A percentile compares a stretch with the other conserved stretches of the same genome.
phyloP scores from a whole-genome alignment of 2,888 invertebrate species.

The Xiphydria camelus region DNA sequence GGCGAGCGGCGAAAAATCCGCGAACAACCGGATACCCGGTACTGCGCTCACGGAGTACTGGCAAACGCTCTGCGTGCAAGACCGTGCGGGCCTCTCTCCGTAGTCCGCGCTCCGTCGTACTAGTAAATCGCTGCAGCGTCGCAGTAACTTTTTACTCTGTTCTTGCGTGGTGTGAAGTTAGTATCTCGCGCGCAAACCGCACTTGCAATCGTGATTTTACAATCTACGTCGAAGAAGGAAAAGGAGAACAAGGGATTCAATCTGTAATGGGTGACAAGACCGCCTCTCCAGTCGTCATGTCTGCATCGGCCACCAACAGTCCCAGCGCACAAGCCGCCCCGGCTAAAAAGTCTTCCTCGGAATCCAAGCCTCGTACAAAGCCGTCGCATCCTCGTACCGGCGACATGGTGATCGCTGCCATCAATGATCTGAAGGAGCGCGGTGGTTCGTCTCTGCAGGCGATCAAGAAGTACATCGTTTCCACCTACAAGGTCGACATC shows the following conservation, averaged over 20 bases:
- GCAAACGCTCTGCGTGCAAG: not conserved
- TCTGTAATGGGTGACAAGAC: slow-evolving; percentile 18
- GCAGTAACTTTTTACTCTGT: not conserved
- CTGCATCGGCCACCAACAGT: slow-evolving; percentile 9
- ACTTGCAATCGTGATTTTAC: too few species aligned
- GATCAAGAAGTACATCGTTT: slow-evolving; percentile 61
- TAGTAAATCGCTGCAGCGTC: too few species aligned
- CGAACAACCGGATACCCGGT: not conserved
- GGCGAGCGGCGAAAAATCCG: not conserved
- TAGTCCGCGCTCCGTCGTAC: slow-evolving; percentile 18
- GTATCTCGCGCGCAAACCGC: too few species aligned
- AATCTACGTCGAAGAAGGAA: too few species aligned
- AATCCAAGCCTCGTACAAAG: slow-evolving; percentile 60
- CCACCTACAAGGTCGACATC: slow-evolving; percentile 58
- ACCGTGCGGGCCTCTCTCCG: slow-evolving; percentile 45
- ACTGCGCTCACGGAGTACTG: not conserved
- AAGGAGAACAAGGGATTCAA: too few species aligned
- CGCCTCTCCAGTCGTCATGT: slow-evolving; percentile 7
- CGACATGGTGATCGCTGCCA: slow-evolving; percentile 1
- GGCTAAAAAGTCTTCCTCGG: slow-evolving; percentile 1
- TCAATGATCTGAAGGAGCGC: slow-evolving; percentile 36
- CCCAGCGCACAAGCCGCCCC: slow-evolving; percentile 5
- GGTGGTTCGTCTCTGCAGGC: slow-evolving; percentile 54
- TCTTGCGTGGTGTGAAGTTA: too few species aligned
- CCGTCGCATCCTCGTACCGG: slow-evolving; percentile 59